Evolutionary conservation across 1,140 invertebrate species (phyloP), one percentile per base, ranked within the genome.

Genomic region (Pararge aegeria): DNA sequence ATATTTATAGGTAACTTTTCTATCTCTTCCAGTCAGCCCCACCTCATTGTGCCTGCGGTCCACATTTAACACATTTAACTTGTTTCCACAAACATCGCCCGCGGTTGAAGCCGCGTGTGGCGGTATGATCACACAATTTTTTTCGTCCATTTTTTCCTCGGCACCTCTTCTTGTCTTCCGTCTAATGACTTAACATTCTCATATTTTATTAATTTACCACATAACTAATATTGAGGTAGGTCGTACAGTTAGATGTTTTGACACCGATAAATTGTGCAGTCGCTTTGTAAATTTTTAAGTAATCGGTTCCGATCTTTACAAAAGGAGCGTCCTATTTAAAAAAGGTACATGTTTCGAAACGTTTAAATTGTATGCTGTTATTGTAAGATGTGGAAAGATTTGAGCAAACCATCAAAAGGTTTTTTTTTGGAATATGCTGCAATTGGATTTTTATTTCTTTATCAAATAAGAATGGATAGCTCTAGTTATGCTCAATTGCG

Each of bases 121-220:
- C 78, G 78, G 76, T 65, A 65, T 55, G 75, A 78, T 79, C 81
- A 88, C 80, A 85, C 73, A 75, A 38, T 27, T 65, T 73, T 85
- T 83, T 78, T 80, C 66, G 48, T 71, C 42, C 10, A 12, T 46
- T 46, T 46, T 46, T 46, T 46, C 42, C 67, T 65, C 62, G 3
- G 76, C 79, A 75, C 82, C 74, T 76, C 70, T 69, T 76, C 38
- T 48, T 85, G 74, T 79, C 68, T 77, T 73, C 75, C 70, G 66
- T 74, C 75, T 87, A 88, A 88, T 87, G 82, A 87, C 76, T 78
- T 75, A 85, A 79, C 75, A 75, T 82, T 85, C 79, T 64, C 75
- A 73, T 80, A 83, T 79, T 79, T 83, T 83, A 86, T 83, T 75
- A 86, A 84, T 80, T 78, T 67, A 62, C 65, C 64, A 67, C 64